Evolutionary conservation across 2,113 vertebrate species (phyloP), one percentile per base, ranked within the genome.

Genomic region (Eira barbara): DNA sequence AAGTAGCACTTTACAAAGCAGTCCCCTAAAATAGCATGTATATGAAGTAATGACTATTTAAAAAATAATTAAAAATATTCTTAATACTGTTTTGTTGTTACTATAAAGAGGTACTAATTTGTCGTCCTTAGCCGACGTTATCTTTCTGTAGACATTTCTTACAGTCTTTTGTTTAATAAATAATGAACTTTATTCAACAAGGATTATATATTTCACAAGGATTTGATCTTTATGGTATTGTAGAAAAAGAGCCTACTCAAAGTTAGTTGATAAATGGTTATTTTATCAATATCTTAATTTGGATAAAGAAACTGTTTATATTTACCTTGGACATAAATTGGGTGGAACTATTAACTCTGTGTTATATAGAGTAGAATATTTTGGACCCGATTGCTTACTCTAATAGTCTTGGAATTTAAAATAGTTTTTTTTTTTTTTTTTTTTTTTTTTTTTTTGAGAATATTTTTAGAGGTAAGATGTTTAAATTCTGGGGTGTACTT

Each of bases 361-460:
- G 7, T 82, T 65, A 42, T 17, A 21, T 39, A 76, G 52, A 86
- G 4, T 57, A 92, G 61, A 42, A 23, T 71, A 21, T 94, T 86
- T 97, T 78, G 42, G 15, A 90, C 27, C 52, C 27, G 1, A 1
- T 73, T 84, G 4, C 6, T 88, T n/a, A 74, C 34, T 86, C 15
- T 57, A 52, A 7, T 90, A 94, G 29, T 88, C 15, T 78, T 89
- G 34, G 9, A 91, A 42, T 84, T 87, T 67, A 85, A 95, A 89
- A 87, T 27, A 67, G 20, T 83, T 95, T 88, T 52, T 52, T 36
- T 91, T 95, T 52, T 36, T 91, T 95, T 52, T 36, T 91, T 95
- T n/a, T n/a, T n/a, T 83, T 95, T 88, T 52, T 83, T 95, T 88
- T 52, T 52, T 36, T 91, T 95, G 15, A 52, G 7, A 25, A 11